Evolutionary conservation across 2,797 vertebrate genomes (phyloP).

Genomic region (Rhinogobio ventralis): DNA sequence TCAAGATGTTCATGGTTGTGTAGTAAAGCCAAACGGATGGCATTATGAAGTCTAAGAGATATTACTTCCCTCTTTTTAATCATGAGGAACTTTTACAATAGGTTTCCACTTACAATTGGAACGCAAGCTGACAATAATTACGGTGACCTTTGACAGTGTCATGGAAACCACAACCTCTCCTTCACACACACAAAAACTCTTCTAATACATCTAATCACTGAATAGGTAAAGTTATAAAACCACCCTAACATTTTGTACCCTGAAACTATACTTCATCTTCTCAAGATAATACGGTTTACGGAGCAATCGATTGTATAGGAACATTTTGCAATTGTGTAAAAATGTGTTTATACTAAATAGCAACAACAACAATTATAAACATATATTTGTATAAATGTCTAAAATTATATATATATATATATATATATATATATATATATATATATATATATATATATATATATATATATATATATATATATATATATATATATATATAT

Average conservation of each 20-base stretch:
- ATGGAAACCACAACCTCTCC: background rate
- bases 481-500: background rate
- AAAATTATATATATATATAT: background rate
- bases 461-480: background rate
- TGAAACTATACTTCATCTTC: background rate
- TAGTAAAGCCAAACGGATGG: background rate
- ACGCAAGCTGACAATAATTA: background rate
- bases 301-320: no score
- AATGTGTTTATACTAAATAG: background rate
- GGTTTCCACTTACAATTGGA: background rate
- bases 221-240: background rate
- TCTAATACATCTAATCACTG: background rate
- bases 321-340: background rate
- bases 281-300: no score
- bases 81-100: background rate
- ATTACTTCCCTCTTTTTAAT: background rate
- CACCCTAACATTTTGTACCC: background rate
- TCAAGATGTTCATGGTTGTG: constrained; percentile 6
- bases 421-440: background rate
- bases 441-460: background rate
- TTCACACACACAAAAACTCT: background rate
- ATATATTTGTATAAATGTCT: no score
- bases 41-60: background rate
- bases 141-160: background rate
- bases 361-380: background rate